These are phyloP conservation scores for Cosmia trapezina DNA, from an alignment of 2,888 invertebrate genomes.

Conservation along the genomic window DNA sequence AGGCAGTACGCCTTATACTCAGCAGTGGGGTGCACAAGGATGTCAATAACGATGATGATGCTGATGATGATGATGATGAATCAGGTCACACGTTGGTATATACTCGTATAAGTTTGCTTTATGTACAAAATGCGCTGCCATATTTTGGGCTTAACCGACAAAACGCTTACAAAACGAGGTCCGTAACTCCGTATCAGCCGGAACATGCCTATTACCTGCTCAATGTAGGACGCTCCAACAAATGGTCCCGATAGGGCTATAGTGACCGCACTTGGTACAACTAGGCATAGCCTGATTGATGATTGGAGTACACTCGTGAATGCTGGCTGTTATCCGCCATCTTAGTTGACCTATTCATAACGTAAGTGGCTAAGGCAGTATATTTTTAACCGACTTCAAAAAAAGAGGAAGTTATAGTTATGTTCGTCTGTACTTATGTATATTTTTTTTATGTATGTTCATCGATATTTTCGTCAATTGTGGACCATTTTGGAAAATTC, in stretches of 20 bases:
- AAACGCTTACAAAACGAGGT: conserved; percentile 31
- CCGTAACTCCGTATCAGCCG: conserved; percentile 46
- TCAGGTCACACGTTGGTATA: not conserved
- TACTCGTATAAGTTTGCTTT: not conserved
- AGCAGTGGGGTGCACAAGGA: not conserved
- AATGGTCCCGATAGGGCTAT: conserved; percentile 32
- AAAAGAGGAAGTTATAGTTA: too few species aligned
- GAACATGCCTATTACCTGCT: conserved; percentile 42
- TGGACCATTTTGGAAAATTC: too few species aligned
- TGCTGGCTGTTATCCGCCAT: conserved; percentile 27
- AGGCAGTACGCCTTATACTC: not conserved
- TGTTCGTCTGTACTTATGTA: too few species aligned
- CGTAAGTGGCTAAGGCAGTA: conserved; percentile 3
- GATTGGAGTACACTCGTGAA: conserved; percentile 31
- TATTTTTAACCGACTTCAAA: too few species aligned
- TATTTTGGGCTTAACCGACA: conserved; percentile 36
- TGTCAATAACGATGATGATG: not conserved
- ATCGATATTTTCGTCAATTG: too few species aligned
- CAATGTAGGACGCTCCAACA: conserved; percentile 24
- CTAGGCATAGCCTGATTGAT: conserved; percentile 32
- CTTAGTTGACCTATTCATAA: conserved; percentile 35
- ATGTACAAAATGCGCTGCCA: conserved; percentile 37
- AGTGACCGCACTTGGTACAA: conserved; percentile 1
- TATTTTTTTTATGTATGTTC: too few species aligned
- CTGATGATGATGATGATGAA: not conserved